phyloP scores from a whole-genome alignment of 1,140 invertebrate species.

The Goniozus legneri region DNA sequence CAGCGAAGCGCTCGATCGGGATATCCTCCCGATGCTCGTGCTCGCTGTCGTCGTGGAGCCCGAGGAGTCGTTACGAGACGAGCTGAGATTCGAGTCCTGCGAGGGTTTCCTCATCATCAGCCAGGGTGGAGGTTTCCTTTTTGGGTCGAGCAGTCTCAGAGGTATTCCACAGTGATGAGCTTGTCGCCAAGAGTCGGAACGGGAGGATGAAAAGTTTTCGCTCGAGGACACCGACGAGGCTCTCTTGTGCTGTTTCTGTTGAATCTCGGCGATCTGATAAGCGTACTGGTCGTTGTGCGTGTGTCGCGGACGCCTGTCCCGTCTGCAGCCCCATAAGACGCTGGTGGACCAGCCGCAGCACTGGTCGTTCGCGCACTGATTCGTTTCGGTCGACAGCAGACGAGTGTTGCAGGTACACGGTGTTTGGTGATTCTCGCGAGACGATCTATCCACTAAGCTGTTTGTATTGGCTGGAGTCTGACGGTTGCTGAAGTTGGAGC shows the following conservation, averaged over 20 bases:
- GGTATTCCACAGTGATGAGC: constrained; percentile 73
- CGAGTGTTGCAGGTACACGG: constrained; percentile 69
- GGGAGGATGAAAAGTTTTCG: constrained; percentile 83
- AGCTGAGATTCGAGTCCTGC: constrained; percentile 84
- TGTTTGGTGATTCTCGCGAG: constrained; percentile 62
- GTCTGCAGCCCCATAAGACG: constrained; percentile 38
- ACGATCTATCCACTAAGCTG: constrained; percentile 75
- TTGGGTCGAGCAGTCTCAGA: constrained; percentile 68
- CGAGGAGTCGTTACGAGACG: constrained; percentile 83
- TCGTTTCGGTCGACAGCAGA: constrained; percentile 36
- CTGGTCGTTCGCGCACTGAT: constrained; percentile 17
- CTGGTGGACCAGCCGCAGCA: constrained; percentile 36
- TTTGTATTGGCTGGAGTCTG: constrained; percentile 86
- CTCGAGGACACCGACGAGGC: constrained; percentile 82
- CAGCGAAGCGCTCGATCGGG: constrained; percentile 67
- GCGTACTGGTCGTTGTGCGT: constrained; percentile 68
- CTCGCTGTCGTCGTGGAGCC: constrained; percentile 80
- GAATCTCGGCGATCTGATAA: constrained; percentile 76
- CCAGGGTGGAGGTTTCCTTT: constrained; percentile 79
- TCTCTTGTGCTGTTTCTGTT: constrained; percentile 70
- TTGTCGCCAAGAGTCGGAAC: constrained; percentile 77
- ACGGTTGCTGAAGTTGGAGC: constrained; percentile 84
- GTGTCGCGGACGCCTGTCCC: constrained; percentile 39
- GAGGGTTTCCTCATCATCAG: constrained; percentile 83
- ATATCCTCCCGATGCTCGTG: constrained; percentile 80